Evolutionary conservation across 2,113 vertebrate species (phyloP), one percentile per base, ranked within the genome.

Genomic region (Junco hyemalis): DNA sequence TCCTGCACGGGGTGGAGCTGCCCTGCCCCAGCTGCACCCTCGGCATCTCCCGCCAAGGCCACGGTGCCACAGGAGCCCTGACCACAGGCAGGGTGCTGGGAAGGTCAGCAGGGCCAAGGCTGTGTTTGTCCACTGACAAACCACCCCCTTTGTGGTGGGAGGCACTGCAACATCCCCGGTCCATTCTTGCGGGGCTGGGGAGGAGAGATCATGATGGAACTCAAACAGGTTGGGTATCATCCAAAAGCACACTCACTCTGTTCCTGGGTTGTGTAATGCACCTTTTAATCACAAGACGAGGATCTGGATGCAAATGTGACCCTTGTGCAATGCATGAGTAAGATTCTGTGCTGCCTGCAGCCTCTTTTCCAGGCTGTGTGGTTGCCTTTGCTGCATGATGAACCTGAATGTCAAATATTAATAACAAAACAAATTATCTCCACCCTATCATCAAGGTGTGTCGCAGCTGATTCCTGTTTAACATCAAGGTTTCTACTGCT

Each of bases 371-470:
- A 95, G 60, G 79, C 69, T 86, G 80, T 66, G 72, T 3, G 54
- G 92, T 92, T 92, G 77, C 36, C 84, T 92, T 97, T 76, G 63
- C 91, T 24, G 17, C 78, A 91, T 77, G 72, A 96, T 96, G 92
- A 96, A 93, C 92, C 23, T 85, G 78, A 76, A 91, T 89, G 94
- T 95, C 94, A 90, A 87, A 84, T 87, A 42, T 83, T 94, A 93
- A 96, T 96, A 95, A 96, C 93, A 96, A 96, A 92, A 94, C 90
- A 95, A 95, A 95, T 97, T 97, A 96, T 95, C 94, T 92, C 94
- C 91, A 94, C 95, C 88, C 51, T 70, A 44, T 92, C 97, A 97
- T 96, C 95, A 97, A 98, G 97, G 97, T 97, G 97, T 97, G 97
- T 89, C 86, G 1, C 0, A 2, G 82, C 68, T 95, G 92, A 92